Evolutionary conservation across 2,113 vertebrate species (phyloP).

Genomic region (Haplotaxodon microlepis): DNA sequence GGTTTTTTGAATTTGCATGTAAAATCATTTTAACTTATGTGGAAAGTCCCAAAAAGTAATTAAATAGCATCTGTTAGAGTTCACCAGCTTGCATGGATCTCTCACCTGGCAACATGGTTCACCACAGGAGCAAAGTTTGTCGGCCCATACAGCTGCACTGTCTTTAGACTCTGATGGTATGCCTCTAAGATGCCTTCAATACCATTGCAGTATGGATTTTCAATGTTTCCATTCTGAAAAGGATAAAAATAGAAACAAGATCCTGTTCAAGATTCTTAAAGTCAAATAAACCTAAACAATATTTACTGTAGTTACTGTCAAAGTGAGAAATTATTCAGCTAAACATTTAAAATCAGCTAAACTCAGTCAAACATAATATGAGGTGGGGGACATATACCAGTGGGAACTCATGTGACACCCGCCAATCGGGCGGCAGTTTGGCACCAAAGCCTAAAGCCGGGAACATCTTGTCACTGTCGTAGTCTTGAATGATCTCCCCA

Average conservation of each 20-base stretch:
- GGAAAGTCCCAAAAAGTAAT: not conserved
- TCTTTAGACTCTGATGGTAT: conserved; percentile 90
- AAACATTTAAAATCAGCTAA: not conserved
- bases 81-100: not conserved
- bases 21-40: not conserved
- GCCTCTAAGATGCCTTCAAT: conserved; percentile 93
- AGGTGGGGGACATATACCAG: conserved; percentile 68
- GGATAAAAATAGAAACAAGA: not conserved
- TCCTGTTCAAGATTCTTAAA: not conserved
- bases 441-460: conserved; percentile 89
- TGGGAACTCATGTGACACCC: conserved; percentile 89
- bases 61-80: not conserved
- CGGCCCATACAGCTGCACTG: conserved; percentile 90
- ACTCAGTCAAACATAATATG: not conserved
- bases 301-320: not conserved
- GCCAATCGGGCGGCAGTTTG: conserved; percentile 87
- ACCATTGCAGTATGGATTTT: conserved; percentile 88
- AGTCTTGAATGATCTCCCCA: conserved; percentile 93
- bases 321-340: not conserved
- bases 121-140: conserved; percentile 94
- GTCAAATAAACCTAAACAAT: not conserved
- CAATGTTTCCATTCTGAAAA: conserved; percentile 85
- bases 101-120: conserved; percentile 89
- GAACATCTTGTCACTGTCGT: conserved; percentile 94
- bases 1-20: not conserved